phyloP scores from a whole-genome alignment of 2,888 invertebrate genomes.

The Leuctra nigra region DNA sequence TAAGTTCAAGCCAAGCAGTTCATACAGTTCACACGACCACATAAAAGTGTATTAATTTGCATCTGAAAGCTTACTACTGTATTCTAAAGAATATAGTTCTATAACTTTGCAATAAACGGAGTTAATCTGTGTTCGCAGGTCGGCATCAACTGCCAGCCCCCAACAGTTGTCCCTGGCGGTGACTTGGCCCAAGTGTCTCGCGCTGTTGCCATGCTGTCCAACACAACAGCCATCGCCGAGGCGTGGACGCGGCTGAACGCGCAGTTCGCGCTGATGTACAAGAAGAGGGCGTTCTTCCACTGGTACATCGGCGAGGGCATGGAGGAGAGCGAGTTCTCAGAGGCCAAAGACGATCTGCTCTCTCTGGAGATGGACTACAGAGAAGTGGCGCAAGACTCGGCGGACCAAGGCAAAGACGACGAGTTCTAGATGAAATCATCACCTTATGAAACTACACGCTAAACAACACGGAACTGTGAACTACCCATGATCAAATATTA shows the following conservation, averaged over 20 bases:
- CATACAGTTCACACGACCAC: too few relatives aligned
- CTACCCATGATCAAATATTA: too few relatives aligned
- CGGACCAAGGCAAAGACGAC: background rate
- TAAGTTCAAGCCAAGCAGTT: too few relatives aligned
- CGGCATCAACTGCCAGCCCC: slow-evolving; percentile 34
- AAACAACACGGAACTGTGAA: too few relatives aligned
- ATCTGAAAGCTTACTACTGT: too few relatives aligned
- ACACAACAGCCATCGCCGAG: slow-evolving; percentile 53
- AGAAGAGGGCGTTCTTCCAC: slow-evolving; percentile 81
- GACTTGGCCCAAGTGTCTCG: slow-evolving; percentile 66
- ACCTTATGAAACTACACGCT: background rate
- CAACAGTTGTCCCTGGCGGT: slow-evolving; percentile 67
- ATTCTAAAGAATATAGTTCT: too few relatives aligned
- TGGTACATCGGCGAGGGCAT: slow-evolving; percentile 59
- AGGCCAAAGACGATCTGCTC: slow-evolving; percentile 21
- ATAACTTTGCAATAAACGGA: too few relatives aligned
- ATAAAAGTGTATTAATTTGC: too few relatives aligned
- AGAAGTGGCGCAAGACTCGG: slow-evolving; percentile 6
- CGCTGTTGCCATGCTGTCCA: slow-evolving; percentile 63
- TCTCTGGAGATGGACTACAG: slow-evolving; percentile 1
- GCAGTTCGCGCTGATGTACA: slow-evolving; percentile 76
- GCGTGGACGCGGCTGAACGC: slow-evolving; percentile 52
- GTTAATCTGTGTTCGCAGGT: too few relatives aligned
- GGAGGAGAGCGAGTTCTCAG: slow-evolving; percentile 43
- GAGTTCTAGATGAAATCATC: background rate